These are phyloP conservation scores for Menidia menidia DNA, from an alignment of 2,797 vertebrate species.

Conservation along the genomic window DNA sequence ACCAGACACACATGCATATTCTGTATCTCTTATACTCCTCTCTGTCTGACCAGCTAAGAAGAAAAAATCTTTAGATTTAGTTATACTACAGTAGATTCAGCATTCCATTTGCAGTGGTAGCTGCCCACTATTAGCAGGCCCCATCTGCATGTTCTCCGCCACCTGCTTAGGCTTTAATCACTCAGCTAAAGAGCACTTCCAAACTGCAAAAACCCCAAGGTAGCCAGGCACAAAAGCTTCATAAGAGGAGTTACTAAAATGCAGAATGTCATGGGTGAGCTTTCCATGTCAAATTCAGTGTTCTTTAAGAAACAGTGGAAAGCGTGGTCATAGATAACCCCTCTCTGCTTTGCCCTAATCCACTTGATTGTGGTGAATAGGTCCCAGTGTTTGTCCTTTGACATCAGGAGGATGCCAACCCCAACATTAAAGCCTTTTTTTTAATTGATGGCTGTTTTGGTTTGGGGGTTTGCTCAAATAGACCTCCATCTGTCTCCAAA, in stretches of 20 bases:
- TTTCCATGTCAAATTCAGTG: constrained; percentile 9
- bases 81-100: constrained; percentile 55
- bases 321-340: not conserved
- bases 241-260: constrained; percentile 38
- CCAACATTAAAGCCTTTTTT: constrained; percentile 34
- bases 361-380: constrained; percentile 15
- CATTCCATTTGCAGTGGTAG: constrained; percentile 51
- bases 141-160: constrained; percentile 79
- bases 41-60: constrained; percentile 33
- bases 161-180: constrained; percentile 79
- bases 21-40: constrained; percentile 9
- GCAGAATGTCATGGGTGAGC: not conserved
- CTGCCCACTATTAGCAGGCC: constrained; percentile 47
- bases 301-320: constrained; percentile 14
- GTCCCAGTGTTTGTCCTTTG: constrained; percentile 44
- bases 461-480: constrained; percentile 65
- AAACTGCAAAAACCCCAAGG: constrained; percentile 55
- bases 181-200: constrained; percentile 62
- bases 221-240: constrained; percentile 46
- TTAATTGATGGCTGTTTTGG: constrained; percentile 64
- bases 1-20: constrained; percentile 5
- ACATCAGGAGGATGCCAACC: constrained; percentile 48
- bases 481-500: constrained; percentile 71
- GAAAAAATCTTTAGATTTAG: constrained; percentile 13
- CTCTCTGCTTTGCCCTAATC: constrained; percentile 10